Conservation (phyloP, 2,113 vertebrate genomes). For the Apeltes quadracus region DNA sequence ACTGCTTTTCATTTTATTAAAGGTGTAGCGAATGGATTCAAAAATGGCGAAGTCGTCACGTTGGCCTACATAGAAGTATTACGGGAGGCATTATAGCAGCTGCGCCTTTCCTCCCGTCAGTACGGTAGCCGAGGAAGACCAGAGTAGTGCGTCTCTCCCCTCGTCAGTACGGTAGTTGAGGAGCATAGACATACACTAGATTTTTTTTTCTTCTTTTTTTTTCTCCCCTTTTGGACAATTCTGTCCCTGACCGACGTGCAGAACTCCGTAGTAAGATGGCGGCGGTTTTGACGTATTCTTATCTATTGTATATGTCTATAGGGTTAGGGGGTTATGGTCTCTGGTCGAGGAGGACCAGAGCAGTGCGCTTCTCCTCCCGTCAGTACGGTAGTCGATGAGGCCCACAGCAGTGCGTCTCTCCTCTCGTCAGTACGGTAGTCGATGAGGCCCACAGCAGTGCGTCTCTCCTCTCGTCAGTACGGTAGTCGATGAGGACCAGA, state of each 20-base stretch:
- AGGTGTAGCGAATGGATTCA: too few relatives aligned
- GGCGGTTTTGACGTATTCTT: too few relatives aligned
- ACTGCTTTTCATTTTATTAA: not conserved
- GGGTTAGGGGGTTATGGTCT: too few relatives aligned
- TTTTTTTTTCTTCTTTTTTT: too few relatives aligned
- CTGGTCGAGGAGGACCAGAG: not conserved
- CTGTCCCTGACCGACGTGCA: too few relatives aligned
- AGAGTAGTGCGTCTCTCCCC: not conserved
- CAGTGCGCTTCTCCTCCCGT: not conserved
- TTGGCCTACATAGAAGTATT: too few relatives aligned
- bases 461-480: not conserved
- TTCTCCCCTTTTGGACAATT: too few relatives aligned
- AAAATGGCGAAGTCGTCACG: not conserved
- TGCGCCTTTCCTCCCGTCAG: not conserved
- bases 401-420: not conserved
- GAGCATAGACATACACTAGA: too few relatives aligned
- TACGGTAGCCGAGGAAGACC: constrained; percentile 1
- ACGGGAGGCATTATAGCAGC: not conserved
- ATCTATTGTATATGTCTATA: too few relatives aligned
- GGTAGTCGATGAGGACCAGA: not conserved
- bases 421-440: constrained; percentile 17
- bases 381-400: constrained; percentile 11
- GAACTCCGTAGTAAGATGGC: too few relatives aligned
- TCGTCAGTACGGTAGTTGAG: constrained; percentile 7
- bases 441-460: not conserved